phyloP scores from a whole-genome alignment of 2,113 vertebrate species.

The Macquaria australasica region DNA sequence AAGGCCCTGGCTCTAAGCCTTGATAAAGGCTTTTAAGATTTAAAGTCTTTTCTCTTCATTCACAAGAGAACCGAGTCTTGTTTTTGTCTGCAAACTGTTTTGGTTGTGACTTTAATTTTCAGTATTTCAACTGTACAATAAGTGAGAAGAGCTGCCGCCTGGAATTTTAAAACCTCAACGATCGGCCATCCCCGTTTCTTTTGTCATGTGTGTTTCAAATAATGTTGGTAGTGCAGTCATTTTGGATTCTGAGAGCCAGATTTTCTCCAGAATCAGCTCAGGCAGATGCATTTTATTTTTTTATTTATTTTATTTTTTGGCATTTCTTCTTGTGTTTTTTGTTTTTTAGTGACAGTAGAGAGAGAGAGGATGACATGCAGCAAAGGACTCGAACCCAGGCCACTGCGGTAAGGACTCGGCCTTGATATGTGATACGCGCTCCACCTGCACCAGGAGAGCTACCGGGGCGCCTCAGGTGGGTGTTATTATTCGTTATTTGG shows the following conservation, averaged over 20 bases:
- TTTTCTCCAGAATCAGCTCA: not conserved
- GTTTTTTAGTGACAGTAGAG: too few species aligned
- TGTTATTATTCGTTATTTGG: not conserved
- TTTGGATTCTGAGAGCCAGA: not conserved
- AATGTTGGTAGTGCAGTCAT: not conserved
- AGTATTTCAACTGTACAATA: not conserved
- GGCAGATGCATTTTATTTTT: not conserved
- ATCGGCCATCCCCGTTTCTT: not conserved
- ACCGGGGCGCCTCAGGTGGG: too few species aligned
- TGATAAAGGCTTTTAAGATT: not conserved
- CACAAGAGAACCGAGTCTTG: not conserved
- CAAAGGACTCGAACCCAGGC: too few species aligned
- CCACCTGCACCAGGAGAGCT: too few species aligned
- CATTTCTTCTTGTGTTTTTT: too few species aligned
- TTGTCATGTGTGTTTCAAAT: not conserved
- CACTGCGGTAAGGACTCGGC: too few species aligned
- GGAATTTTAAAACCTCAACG: slow-evolving; percentile 1
- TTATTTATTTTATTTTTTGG: not conserved
- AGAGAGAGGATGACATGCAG: too few species aligned
- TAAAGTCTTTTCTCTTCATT: not conserved
- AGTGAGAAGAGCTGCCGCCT: not conserved
- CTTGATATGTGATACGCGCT: too few species aligned
- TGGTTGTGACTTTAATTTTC: slow-evolving; percentile 2
- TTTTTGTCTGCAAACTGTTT: slow-evolving; percentile 14
- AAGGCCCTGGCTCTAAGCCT: not conserved